Evolutionary conservation across 2,113 vertebrate species (phyloP).

Genomic region (Podilymbus podiceps): DNA sequence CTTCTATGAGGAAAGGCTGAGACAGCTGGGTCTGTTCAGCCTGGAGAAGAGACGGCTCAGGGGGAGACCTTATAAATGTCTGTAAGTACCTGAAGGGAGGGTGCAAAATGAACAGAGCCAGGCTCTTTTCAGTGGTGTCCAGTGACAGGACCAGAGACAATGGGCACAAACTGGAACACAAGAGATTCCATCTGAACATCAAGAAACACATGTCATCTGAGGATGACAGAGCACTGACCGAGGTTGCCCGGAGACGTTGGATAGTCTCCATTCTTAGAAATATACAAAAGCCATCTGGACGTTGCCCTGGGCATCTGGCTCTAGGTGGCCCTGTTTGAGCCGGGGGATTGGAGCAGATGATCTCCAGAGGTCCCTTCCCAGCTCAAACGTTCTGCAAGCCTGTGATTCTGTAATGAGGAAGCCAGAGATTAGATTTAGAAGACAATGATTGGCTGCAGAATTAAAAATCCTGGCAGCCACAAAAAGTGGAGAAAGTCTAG

Average conservation of each 20-base stretch:
- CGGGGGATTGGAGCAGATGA: background rate
- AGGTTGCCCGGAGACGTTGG: background rate
- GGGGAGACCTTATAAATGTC: no score
- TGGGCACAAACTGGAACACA: background rate
- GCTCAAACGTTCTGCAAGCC: background rate
- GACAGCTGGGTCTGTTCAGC: background rate
- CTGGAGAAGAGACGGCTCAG: background rate
- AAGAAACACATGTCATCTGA: background rate
- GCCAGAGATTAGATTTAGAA: background rate
- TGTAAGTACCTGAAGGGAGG: background rate
- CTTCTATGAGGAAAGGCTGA: background rate
- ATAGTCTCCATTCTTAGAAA: background rate
- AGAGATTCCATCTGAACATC: background rate
- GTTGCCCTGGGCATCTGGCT: fast-evolving
- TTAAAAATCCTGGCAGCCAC: background rate
- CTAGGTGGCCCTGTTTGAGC: background rate
- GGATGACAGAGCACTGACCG: background rate
- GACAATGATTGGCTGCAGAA: background rate
- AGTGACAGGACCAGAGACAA: background rate
- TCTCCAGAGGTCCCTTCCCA: background rate
- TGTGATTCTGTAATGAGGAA: background rate
- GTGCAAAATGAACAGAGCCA: background rate
- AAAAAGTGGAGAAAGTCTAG: background rate
- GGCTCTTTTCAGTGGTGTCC: background rate
- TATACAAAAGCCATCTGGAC: background rate